Conservation (phyloP, 2,113 vertebrate genomes). For the Cardinalis cardinalis region DNA sequence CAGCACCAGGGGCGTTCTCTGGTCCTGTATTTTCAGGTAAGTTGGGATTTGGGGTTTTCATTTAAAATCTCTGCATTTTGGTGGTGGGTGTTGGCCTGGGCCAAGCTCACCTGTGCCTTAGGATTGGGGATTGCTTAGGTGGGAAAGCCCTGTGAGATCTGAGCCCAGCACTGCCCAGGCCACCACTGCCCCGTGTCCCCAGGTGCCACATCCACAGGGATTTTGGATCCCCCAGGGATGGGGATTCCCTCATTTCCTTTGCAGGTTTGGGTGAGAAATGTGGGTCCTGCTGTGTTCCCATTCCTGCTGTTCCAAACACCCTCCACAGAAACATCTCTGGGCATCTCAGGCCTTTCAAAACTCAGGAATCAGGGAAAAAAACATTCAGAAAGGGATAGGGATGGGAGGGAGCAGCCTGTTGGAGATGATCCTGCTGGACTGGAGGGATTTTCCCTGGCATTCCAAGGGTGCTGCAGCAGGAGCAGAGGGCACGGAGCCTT, state of each 20-base stretch:
- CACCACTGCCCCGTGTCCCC: not conserved
- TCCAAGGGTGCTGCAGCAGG: not conserved
- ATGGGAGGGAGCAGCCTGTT: not conserved
- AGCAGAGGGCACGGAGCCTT: not conserved
- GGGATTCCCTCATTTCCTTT: not conserved
- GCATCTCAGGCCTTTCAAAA: not conserved
- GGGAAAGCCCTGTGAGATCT: not conserved
- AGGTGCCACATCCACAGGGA: not conserved
- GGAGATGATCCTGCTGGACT: not conserved
- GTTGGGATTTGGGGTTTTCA: not conserved
- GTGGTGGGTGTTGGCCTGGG: not conserved
- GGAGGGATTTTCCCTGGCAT: not conserved
- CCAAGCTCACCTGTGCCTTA: not conserved
- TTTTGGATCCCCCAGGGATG: not conserved
- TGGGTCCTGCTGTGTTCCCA: rapidly evolving
- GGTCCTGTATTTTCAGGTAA: rapidly evolving
- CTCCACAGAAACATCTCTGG: not conserved
- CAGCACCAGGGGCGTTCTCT: rapidly evolving
- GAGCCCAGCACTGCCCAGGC: not conserved
- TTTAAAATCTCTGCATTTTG: rapidly evolving
- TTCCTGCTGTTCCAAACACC: not conserved
- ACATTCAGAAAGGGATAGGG: rapidly evolving
- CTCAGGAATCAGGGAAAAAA: rapidly evolving
- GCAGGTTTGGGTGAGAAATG: not conserved
- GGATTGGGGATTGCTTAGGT: not conserved